Conservation (phyloP, 2,113 vertebrate species). For the Aplodontia rufa region DNA sequence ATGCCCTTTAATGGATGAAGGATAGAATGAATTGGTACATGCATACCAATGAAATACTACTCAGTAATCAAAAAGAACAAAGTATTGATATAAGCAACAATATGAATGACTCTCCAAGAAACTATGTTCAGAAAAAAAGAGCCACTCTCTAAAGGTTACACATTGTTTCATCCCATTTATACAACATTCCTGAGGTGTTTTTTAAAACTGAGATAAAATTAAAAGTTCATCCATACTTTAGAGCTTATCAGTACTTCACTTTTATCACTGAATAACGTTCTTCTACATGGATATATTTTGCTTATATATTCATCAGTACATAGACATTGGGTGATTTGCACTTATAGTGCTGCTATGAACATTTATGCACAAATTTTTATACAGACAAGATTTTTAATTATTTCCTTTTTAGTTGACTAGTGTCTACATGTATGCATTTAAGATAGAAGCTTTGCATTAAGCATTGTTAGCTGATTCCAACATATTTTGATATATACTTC, state of each 20-base stretch:
- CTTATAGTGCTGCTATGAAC: background rate
- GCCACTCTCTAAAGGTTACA: background rate
- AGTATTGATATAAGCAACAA: background rate
- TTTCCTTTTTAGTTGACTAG: background rate
- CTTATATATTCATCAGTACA: background rate
- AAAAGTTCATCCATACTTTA: background rate
- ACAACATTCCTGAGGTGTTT: background rate
- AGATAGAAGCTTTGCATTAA: background rate
- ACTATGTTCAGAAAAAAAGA: background rate
- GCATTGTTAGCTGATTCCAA: background rate
- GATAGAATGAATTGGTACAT: background rate
- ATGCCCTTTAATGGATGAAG: background rate
- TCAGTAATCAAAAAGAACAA: background rate
- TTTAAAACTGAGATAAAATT: background rate
- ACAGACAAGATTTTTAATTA: background rate
- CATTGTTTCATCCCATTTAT: background rate
- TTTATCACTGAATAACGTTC: background rate
- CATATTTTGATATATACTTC: background rate
- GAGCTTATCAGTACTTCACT: background rate
- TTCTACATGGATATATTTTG: background rate
- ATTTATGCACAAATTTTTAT: background rate
- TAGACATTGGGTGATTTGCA: background rate
- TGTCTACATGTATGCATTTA: background rate
- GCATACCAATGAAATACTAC: background rate
- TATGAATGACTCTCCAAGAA: background rate